A percentile compares a stretch with the other conserved stretches of the same genome.
Conservation (phyloP, 1,140 invertebrate genomes). For the Hycleus cichorii region DNA sequence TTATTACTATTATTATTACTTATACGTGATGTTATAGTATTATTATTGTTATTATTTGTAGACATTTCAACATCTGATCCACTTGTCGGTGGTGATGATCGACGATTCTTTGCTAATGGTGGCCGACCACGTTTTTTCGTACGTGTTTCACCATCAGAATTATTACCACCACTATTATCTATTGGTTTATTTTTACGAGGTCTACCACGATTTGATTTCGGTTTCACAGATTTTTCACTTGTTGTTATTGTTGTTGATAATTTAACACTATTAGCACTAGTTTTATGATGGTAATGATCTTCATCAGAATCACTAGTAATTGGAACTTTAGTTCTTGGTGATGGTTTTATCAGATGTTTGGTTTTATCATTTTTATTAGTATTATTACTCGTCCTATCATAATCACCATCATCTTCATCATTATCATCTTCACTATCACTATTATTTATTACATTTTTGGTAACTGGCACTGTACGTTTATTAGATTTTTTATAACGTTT, state of each 20-base stretch:
- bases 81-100: neutral
- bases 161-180: neutral
- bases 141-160: slow-evolving; percentile 8
- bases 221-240: slow-evolving; percentile 14
- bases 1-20: no score
- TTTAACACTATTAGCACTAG: slow-evolving; percentile 5
- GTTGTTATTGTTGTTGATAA: neutral
- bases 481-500: slow-evolving; percentile 18
- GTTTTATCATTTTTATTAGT: slow-evolving; percentile 17
- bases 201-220: slow-evolving; percentile 31
- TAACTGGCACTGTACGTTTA: slow-evolving; percentile 17
- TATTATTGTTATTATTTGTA: no score
- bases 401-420: slow-evolving; percentile 17
- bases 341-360: slow-evolving; percentile 31
- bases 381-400: slow-evolving; percentile 19
- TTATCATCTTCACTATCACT: slow-evolving; percentile 25
- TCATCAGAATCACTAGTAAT: slow-evolving; percentile 31
- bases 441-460: slow-evolving; percentile 16
- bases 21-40: neutral
- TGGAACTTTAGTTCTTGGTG: slow-evolving; percentile 31
- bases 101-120: neutral
- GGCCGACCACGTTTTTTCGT: slow-evolving; percentile 28
- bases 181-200: slow-evolving; percentile 41
- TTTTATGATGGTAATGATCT: slow-evolving; percentile 12
- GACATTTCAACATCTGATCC: slow-evolving; percentile 10